These are phyloP conservation scores for Coregonus ussuriensis DNA, from an alignment of 2,797 vertebrate genomes.

Conservation along the genomic window DNA sequence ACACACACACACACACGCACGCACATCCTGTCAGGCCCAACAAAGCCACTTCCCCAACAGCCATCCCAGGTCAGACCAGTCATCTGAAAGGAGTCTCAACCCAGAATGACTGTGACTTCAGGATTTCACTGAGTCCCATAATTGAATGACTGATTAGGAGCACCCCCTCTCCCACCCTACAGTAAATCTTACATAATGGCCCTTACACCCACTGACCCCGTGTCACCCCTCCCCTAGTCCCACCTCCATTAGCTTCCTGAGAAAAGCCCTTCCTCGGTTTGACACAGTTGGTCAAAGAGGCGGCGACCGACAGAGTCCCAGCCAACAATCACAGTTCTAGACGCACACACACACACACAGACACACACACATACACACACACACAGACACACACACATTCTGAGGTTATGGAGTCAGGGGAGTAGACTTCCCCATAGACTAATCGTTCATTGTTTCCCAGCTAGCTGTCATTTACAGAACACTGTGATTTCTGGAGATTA, in stretches of 20 bases:
- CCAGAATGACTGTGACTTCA: background rate
- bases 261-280: constrained; percentile 32
- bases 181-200: background rate
- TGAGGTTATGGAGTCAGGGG: background rate
- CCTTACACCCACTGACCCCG: background rate
- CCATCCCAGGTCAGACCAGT: background rate
- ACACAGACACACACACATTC: constrained; percentile 12
- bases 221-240: constrained; percentile 16
- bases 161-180: background rate
- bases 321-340: constrained; percentile 43
- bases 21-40: background rate
- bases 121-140: background rate
- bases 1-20: constrained; percentile 4
- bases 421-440: constrained; percentile 42
- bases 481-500: background rate
- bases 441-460: constrained; percentile 25
- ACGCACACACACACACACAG: constrained; percentile 19
- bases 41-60: background rate
- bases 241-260: constrained; percentile 27
- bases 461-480: background rate
- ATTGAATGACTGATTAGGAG: background rate
- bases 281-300: constrained; percentile 16
- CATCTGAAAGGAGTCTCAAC: background rate
- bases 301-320: constrained; percentile 10
- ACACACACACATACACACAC: background rate